Base-by-base conservation (phyloP, 1,140 invertebrate genomes). In the Philaenus spumarius region DNA sequence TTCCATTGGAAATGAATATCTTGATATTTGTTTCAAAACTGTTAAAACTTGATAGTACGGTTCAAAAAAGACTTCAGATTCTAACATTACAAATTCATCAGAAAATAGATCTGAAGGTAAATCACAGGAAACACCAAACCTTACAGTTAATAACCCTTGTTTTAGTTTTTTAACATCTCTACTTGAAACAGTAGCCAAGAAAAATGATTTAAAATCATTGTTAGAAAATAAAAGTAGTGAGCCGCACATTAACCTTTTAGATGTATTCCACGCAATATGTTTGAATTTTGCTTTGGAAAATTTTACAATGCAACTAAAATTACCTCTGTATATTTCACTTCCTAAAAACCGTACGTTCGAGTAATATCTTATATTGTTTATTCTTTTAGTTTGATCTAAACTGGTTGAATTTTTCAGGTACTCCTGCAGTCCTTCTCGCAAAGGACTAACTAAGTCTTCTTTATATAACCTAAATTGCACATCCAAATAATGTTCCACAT, bases 401-500 rank as follows among this genome's bases (percentile, higher is more conserved):
- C 26, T 30, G 9, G 3, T 30, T 30, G 26, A 30, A 67, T 17
- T 42, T 12, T 57, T 37, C 51, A 67, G 39, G 59, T 70, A 74
- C 22, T 66, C 66, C 69, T 71, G 50, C 68, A 84, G 74, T 47
- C 79, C 80, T 46, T 75, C 73, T 6, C 81, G 64, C 37, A 87
- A 64, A 2, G 84, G 82, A 1, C 69, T 67, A 37, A 80, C 73
- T 71, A 85, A 86, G 71, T 93, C 89, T 73, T 92, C 87, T 11
- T 85, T 69, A 19, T 93, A 69, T 2, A 91, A 71, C 11, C 85
- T 72, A 66, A 87, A 89, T 63, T 93, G 89, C 0, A 84, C 77
- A 65, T 90, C 86, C 11, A 93, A 69, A 67, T 93, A 93, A 62
- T 89, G 80, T 23, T 86, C 76, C 0, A 81, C 72, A 67, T 78